Evolutionary conservation across 2,888 invertebrate species (phyloP), one percentile per base, ranked within the genome.

Genomic region (Drosophila quasianomalipes): DNA sequence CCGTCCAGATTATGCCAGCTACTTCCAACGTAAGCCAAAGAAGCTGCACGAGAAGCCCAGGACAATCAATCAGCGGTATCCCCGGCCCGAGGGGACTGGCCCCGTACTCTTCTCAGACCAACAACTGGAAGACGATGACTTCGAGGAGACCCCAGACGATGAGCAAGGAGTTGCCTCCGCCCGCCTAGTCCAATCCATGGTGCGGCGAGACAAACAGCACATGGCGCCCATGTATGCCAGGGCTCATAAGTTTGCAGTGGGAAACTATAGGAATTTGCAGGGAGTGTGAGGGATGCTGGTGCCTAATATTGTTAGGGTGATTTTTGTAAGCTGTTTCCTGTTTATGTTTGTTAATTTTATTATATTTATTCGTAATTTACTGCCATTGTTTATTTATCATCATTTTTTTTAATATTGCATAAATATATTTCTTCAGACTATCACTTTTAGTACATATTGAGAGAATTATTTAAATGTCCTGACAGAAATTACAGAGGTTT

Each of bases 171-270:
- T 81, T 4, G 93, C 93, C 19, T 92, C 93, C 4, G 89, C 92
- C 41, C 85, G 89, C 52, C 76, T 93, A 22, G 89, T 93, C 5
- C 91, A 93, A 66, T 91, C 93, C 7, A 93, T 93, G 92, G 90
- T 93, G 22, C 83, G 85, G 22, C 89, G 88, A 26, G 93, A 93
- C 61, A 92, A 92, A 41, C 89, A 93, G 61, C 91, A 92, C 33
- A 90, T 93, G 81, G 81, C 91, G 60, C 92, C 93, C 53, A 91
- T 91, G 88, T 93, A 93, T 59, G 93, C 93, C n/a, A 55, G 76
- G 1, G 88, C 73, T 0, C 90, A 87, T 55, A 70, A 58, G 19
- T 89, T 86, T 37, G 37, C 74, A 19, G 51, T 58, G 14, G 61
- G 63, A 28, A 85, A 66, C 69, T 73, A 74, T 16, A 62, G 79